Evolutionary conservation across 2,888 invertebrate species (phyloP).

Genomic region (Frankliniella intonsa): DNA sequence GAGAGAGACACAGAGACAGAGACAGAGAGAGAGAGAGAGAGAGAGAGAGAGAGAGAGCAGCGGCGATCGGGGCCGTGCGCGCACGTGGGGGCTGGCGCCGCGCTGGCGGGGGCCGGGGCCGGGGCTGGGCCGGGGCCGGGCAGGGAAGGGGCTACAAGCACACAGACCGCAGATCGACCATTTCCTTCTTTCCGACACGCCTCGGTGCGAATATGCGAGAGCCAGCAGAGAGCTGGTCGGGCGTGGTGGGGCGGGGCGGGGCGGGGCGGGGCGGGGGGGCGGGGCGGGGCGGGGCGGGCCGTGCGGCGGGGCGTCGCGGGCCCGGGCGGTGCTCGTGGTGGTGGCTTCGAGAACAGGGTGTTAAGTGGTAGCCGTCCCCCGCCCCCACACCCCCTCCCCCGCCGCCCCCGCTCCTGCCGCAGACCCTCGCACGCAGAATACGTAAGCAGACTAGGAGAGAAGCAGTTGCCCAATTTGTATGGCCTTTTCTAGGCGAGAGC

Average conservation of each 20-base stretch:
- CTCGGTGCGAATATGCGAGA: not conserved
- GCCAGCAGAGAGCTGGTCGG: not conserved
- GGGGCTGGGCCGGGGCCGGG: not conserved
- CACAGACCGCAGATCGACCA: not conserved
- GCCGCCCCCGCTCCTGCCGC: not conserved
- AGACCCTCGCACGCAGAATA: constrained; percentile 20
- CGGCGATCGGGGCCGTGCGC: not conserved
- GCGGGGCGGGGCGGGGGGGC: not conserved
- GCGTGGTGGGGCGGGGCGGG: not conserved
- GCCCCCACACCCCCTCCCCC: not conserved
- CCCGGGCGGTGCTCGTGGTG: not conserved
- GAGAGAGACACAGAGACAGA: no score
- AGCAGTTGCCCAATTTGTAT: constrained; percentile 25
- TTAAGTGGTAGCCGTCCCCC: not conserved
- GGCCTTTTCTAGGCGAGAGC: constrained; percentile 23
- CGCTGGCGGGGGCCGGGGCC: no score
- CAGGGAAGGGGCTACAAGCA: not conserved
- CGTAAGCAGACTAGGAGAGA: not conserved
- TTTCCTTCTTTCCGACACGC: not conserved
- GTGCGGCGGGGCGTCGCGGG: not conserved
- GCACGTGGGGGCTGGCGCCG: no score
- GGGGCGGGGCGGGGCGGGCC: no score
- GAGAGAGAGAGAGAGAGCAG: not conserved
- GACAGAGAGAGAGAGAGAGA: not conserved
- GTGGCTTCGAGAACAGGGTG: constrained; percentile 16